Conservation (phyloP, 1,140 invertebrate species). For the Luehdorfia chinensis region DNA sequence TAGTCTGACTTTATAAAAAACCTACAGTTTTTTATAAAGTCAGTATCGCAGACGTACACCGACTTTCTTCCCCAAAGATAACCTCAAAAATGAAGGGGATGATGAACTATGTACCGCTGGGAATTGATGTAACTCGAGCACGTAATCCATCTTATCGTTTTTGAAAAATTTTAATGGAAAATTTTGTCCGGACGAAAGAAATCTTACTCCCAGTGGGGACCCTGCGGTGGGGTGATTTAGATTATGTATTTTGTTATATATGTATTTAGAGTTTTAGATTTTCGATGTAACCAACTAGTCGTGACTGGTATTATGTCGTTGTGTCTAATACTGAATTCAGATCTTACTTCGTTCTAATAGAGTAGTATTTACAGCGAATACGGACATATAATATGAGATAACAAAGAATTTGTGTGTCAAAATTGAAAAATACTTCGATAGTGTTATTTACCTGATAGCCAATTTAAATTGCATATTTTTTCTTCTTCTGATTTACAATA, state of each 20-base stretch:
- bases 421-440: too few species aligned
- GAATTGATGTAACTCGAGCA: constrained; percentile 51
- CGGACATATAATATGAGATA: too few species aligned
- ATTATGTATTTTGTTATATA: not conserved
- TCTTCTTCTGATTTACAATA: too few species aligned
- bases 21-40: constrained; percentile 12
- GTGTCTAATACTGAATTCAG: too few species aligned
- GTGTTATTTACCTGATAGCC: too few species aligned
- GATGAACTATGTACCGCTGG: constrained; percentile 40
- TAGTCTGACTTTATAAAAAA: too few species aligned
- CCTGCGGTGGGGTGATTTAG: constrained; percentile 16
- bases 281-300: too few species aligned
- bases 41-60: constrained; percentile 7
- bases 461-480: too few species aligned
- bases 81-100: constrained; percentile 40
- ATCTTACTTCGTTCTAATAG: too few species aligned
- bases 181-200: constrained; percentile 50
- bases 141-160: constrained; percentile 70
- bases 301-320: too few species aligned
- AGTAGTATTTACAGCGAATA: too few species aligned
- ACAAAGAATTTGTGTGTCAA: too few species aligned
- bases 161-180: constrained; percentile 63
- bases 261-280: not conserved
- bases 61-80: constrained; percentile 34
- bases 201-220: constrained; percentile 37